Evolutionary conservation across 1,140 invertebrate genomes (phyloP), one percentile per base, ranked within the genome.

Genomic region (Plectrocnemia conspersa): DNA sequence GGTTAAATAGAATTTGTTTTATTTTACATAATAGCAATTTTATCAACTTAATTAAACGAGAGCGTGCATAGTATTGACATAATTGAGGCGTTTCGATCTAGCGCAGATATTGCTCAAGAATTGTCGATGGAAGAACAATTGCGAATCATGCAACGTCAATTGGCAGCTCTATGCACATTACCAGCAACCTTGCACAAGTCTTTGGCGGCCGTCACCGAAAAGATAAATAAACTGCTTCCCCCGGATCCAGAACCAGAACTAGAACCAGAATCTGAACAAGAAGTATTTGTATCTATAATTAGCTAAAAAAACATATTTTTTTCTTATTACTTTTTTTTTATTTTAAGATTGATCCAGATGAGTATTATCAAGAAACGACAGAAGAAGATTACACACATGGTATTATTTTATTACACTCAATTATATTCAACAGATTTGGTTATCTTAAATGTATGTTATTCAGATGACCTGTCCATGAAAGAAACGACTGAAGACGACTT

Each of bases 151-250:
- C 59, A 61, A 47, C 46, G 49, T 21, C 59, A 61, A 41, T 18
- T 61, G 41, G 48, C 46, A 6, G 56, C 59, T 11, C 25, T 61
- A 23, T 58, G 46, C 13, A 27, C 47, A 9, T 38, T 61, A 9
- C 59, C 59, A 19, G 59, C 59, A 1, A 53, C 52, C 2, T 33
- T 61, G 18, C 55, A 61, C 25, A 40, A 58, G 35, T 58, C 59
- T 24, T 24, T 61, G n/a, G 27, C 55, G 23, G 47, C 52, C 38
- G 59, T 61, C 35, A 61, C 25, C 18, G 46, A 58, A 50, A 58
- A 45, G 44, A 53, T 61, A 9, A 45, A 44, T 10, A 21, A 47
- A 11, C 56, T 61, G 42, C 27, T 61, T 22, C 56, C 55, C 10
- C 47, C 55, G 3, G 56, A 61, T 11, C 47, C 32, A n/a, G 41